phyloP scores from a whole-genome alignment of 2,113 vertebrate species.

The Tympanuchus pallidicinctus region DNA sequence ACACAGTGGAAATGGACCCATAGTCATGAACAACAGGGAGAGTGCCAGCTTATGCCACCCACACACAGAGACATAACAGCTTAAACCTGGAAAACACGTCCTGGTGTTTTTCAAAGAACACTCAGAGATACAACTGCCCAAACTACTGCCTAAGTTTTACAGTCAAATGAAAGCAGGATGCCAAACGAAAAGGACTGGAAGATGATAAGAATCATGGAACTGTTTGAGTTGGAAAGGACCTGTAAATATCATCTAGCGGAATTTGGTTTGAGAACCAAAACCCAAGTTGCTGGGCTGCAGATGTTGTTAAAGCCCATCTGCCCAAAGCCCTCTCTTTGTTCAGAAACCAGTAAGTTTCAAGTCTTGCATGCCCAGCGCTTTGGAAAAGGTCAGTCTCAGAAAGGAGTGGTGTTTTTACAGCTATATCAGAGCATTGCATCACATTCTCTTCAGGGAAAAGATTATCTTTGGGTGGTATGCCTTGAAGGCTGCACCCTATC shows the following conservation, averaged over 20 bases:
- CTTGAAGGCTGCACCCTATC: not conserved
- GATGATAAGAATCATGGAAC: not conserved
- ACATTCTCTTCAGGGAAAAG: not conserved
- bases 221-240: too few species aligned
- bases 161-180: not conserved
- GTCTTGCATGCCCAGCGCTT: not conserved
- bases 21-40: not conserved
- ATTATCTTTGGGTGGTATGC: not conserved
- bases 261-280: too few species aligned
- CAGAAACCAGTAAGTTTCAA: not conserved
- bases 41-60: not conserved
- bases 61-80: accelerated
- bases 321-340: not conserved
- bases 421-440: accelerated
- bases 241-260: too few species aligned
- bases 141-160: not conserved
- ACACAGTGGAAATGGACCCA: accelerated
- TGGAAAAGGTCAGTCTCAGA: not conserved
- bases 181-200: not conserved
- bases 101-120: not conserved
- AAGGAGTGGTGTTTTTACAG: not conserved
- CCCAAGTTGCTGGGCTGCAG: not conserved
- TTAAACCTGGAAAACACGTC: not conserved
- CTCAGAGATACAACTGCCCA: not conserved
- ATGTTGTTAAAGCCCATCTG: not conserved